phyloP scores from a whole-genome alignment of 2,888 invertebrate species.

The Tribolium freemani region DNA sequence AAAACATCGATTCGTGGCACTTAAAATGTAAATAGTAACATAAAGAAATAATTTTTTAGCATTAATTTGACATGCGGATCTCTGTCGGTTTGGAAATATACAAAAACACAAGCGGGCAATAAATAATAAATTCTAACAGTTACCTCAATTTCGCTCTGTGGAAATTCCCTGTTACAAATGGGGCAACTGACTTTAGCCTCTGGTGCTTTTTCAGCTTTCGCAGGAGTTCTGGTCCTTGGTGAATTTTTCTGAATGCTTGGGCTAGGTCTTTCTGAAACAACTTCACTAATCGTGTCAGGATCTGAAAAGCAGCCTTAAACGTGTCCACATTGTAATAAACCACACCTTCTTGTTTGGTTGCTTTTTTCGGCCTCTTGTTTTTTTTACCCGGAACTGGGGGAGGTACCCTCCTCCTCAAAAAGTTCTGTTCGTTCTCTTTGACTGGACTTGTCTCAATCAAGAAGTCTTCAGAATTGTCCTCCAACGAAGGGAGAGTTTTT shows the following conservation, averaged over 20 bases:
- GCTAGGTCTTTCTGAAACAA: background rate
- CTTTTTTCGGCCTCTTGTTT: background rate
- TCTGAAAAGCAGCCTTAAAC: background rate
- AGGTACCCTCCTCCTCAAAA: background rate
- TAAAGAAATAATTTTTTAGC: too few relatives aligned
- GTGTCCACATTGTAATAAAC: background rate
- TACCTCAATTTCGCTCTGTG: slow-evolving; percentile 8
- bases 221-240: background rate
- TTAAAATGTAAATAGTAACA: too few relatives aligned
- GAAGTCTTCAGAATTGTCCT: background rate
- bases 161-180: slow-evolving; percentile 6
- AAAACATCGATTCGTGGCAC: too few relatives aligned
- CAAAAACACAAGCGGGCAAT: too few relatives aligned
- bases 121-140: background rate
- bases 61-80: too few relatives aligned
- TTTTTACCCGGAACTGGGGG: background rate
- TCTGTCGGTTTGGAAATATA: too few relatives aligned
- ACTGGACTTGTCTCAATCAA: background rate
- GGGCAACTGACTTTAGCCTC: slow-evolving; percentile 6
- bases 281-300: background rate
- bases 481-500: background rate
- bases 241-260: background rate
- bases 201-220: background rate
- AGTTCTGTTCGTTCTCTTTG: slow-evolving; percentile 6
- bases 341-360: slow-evolving; percentile 4